Conservation (phyloP, 2,797 vertebrate species). For the Thunnus albacares region DNA sequence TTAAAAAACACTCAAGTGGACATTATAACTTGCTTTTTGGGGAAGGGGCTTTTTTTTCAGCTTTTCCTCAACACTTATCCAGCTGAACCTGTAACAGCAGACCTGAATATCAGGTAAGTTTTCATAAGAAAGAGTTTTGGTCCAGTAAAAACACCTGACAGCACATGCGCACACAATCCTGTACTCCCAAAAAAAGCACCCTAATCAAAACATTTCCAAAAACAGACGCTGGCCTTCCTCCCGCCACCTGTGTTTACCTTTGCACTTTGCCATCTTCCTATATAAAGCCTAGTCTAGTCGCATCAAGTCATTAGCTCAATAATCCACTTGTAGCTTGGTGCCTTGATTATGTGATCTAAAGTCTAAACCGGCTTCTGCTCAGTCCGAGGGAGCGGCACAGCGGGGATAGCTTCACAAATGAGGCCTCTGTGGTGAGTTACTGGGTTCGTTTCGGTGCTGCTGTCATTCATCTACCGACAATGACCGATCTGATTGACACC, state of each 20-base stretch:
- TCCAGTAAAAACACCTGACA: not conserved
- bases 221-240: conserved; percentile 17
- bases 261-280: conserved; percentile 52
- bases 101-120: not conserved
- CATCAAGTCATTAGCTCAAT: conserved; percentile 84
- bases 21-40: not conserved
- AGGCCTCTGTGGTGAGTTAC: conserved; percentile 34
- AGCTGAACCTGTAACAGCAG: not conserved
- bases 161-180: conserved; percentile 5
- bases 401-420: conserved; percentile 32
- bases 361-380: conserved; percentile 58
- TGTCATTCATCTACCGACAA: conserved; percentile 26
- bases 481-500: conserved; percentile 21
- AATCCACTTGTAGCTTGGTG: conserved; percentile 80
- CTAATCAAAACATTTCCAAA: conserved; percentile 25
- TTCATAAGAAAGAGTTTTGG: not conserved
- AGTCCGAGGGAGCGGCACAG: conserved; percentile 23
- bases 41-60: not conserved
- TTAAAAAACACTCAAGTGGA: not conserved
- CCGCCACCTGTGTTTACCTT: conserved; percentile 15
- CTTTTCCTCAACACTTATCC: not conserved
- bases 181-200: conserved; percentile 3
- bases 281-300: conserved; percentile 71
- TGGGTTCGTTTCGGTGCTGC: not conserved
- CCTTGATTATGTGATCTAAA: conserved; percentile 72